Conservation (phyloP, 2,888 invertebrate species). For the Trichopoda pennipes region DNA sequence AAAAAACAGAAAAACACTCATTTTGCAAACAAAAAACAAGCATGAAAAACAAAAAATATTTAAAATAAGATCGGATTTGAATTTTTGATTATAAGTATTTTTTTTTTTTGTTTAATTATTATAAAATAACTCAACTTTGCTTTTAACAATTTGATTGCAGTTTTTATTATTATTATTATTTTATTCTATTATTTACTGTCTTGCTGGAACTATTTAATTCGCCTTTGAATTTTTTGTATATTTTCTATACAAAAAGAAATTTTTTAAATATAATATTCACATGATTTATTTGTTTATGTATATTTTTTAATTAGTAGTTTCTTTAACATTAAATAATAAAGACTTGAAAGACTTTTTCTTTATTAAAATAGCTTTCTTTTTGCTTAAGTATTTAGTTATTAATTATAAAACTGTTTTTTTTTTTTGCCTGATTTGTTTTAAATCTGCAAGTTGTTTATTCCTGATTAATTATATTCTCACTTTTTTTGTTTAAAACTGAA, state of each 20-base stretch:
- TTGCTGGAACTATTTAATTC: not conserved
- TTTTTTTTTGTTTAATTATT: not conserved
- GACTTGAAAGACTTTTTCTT: constrained; percentile 60
- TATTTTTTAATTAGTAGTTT: constrained; percentile 27
- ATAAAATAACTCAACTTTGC: not conserved
- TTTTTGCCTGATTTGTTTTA: constrained; percentile 34
- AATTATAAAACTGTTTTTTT: constrained; percentile 19
- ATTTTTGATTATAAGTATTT: too few species aligned
- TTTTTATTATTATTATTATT: not conserved
- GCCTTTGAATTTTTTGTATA: constrained; percentile 10
- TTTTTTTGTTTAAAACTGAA: constrained; percentile 32
- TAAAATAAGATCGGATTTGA: not conserved
- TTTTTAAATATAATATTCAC: not conserved
- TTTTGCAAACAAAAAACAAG: not conserved
- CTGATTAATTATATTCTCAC: constrained; percentile 13
- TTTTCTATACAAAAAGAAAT: constrained; percentile 16
- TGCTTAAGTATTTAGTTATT: constrained; percentile 49
- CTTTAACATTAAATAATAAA: constrained; percentile 23
- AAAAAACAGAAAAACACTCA: constrained; percentile 4
- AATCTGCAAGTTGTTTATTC: constrained; percentile 43
- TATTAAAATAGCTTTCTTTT: constrained; percentile 56
- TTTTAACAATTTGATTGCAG: not conserved
- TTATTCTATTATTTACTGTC: not conserved
- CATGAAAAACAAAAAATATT: not conserved
- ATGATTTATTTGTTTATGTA: constrained; percentile 3